phyloP scores from a whole-genome alignment of 2,797 vertebrate genomes.

The Varecia variegata region DNA sequence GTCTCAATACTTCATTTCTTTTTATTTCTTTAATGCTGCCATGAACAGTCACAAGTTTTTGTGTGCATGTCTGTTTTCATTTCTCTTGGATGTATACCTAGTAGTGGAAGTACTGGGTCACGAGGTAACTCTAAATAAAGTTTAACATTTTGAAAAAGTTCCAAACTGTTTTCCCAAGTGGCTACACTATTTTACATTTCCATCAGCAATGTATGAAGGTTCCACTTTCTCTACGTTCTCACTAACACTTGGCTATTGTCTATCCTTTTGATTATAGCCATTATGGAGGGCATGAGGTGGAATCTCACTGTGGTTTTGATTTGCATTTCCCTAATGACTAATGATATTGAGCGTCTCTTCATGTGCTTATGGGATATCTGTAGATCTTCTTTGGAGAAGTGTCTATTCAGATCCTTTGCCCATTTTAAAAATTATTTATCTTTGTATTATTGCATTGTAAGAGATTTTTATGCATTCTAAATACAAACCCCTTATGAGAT shows the following conservation, averaged over 20 bases:
- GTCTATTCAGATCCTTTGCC: not conserved
- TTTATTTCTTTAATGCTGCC: not conserved
- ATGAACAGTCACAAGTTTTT: not conserved
- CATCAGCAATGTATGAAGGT: not conserved
- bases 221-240: not conserved
- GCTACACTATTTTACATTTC: not conserved
- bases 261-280: not conserved
- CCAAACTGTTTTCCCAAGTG: not conserved
- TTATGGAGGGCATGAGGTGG: not conserved
- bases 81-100: not conserved
- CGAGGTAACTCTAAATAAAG: not conserved
- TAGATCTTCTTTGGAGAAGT: not conserved
- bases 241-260: not conserved
- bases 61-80: not conserved
- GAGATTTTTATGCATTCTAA: not conserved
- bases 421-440: not conserved
- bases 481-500: not conserved
- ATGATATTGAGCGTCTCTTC: not conserved
- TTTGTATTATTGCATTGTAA: not conserved
- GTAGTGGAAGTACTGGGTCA: not conserved
- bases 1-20: not conserved
- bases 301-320: not conserved
- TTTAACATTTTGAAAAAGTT: slow-evolving; percentile 25
- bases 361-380: not conserved
- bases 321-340: not conserved